Conservation (phyloP, 2,888 invertebrate genomes). For the Stenurella melanura region DNA sequence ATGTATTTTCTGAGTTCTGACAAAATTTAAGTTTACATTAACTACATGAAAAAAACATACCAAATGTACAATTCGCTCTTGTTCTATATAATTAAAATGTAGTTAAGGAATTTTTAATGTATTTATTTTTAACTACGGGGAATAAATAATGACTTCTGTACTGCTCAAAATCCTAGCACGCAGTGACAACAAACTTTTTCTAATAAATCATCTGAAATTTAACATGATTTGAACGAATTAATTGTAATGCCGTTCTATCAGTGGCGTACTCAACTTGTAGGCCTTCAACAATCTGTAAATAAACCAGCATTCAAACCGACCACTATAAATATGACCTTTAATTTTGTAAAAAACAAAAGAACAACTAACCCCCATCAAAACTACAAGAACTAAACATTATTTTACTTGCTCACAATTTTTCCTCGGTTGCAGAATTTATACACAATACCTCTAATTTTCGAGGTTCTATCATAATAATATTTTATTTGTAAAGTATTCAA, state of each 20-base stretch:
- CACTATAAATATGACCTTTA: too few species aligned
- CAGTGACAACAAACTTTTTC: not conserved
- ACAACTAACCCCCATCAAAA: too few species aligned
- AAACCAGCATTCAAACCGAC: too few species aligned
- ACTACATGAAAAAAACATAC: not conserved
- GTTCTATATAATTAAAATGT: constrained; percentile 2
- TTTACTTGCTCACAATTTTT: too few species aligned
- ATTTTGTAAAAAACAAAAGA: too few species aligned
- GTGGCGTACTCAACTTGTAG: not conserved
- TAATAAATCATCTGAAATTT: not conserved
- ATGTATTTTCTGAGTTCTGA: not conserved
- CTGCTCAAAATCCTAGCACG: not conserved
- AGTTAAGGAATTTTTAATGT: not conserved
- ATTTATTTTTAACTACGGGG: not conserved
- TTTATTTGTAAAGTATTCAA: too few species aligned
- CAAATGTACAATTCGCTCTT: too few species aligned
- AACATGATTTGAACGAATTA: not conserved
- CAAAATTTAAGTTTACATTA: not conserved
- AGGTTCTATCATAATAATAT: too few species aligned
- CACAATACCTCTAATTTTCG: too few species aligned
- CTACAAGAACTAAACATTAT: too few species aligned
- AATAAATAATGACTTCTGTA: not conserved
- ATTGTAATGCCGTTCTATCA: not conserved
- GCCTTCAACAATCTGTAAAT: too few species aligned
- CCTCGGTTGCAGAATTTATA: too few species aligned